A percentile compares a stretch with the other conserved stretches of the same genome.
Evolutionary conservation across 2,113 vertebrate genomes (phyloP).

Genomic region (Micronisus gabar): DNA sequence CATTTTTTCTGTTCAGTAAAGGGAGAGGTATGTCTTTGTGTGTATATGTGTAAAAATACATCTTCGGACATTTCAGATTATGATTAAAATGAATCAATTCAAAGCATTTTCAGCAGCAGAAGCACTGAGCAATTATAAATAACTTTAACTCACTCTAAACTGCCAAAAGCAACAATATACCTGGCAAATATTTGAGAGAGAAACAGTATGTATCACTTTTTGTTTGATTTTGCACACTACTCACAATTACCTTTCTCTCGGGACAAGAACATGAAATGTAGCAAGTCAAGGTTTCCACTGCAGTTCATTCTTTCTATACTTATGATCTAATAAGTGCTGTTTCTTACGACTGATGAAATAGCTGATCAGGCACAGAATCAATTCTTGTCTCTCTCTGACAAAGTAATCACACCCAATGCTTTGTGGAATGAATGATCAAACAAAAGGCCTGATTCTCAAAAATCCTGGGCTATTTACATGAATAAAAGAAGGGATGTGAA

Average conservation of each 20-base stretch:
- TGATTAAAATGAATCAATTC: neutral
- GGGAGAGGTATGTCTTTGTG: neutral
- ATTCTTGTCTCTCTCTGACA: neutral
- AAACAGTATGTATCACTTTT: neutral
- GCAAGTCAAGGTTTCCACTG: neutral
- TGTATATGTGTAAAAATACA: neutral
- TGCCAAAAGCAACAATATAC: neutral
- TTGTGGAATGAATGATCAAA: neutral
- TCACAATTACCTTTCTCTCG: neutral
- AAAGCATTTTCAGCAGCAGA: neutral
- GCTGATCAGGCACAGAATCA: neutral
- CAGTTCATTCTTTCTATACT: neutral
- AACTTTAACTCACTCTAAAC: neutral
- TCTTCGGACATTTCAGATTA: neutral
- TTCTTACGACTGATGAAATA: neutral
- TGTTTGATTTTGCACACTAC: neutral
- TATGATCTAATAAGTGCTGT: neutral
- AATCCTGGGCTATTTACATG: neutral
- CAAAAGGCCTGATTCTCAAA: neutral
- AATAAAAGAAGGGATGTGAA: neutral
- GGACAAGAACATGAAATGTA: neutral
- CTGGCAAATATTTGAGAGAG: neutral
- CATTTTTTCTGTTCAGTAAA: neutral
- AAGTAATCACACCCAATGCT: neutral
- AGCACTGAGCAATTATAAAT: neutral